A percentile compares a stretch with the other conserved stretches of the same genome.
These are phyloP conservation scores for Lethenteron reissneri DNA, from an alignment of 2,113 vertebrate species.

Conservation along the genomic window DNA sequence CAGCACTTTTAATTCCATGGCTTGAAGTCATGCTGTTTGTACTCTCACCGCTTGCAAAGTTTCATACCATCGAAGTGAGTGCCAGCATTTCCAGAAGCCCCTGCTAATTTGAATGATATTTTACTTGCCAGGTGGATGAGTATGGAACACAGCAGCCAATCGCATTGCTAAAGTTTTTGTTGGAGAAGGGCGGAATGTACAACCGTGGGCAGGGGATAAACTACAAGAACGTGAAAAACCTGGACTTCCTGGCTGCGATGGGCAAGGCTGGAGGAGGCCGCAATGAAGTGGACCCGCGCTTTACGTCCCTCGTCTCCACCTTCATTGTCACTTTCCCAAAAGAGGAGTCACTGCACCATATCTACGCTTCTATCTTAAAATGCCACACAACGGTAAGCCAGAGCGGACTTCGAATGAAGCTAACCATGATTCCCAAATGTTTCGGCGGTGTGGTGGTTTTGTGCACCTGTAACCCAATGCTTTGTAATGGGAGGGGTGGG, in stretches of 20 bases:
- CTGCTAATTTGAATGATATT: neutral
- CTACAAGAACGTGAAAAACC: constrained; percentile 58
- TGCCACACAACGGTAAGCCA: constrained; percentile 50
- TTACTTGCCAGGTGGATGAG: constrained; percentile 41
- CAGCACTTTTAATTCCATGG: neutral
- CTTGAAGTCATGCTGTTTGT: neutral
- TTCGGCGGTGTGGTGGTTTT: too few relatives aligned
- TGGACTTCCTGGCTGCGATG: constrained; percentile 77
- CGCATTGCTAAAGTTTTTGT: constrained; percentile 59
- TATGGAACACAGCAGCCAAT: constrained; percentile 92
- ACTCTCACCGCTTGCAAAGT: neutral
- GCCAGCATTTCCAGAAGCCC: neutral
- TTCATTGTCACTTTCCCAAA: constrained; percentile 64
- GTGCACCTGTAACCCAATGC: too few relatives aligned
- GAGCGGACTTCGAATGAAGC: too few relatives aligned
- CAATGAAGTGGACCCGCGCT: constrained; percentile 73
- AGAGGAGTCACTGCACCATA: constrained; percentile 45
- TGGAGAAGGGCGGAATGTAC: constrained; percentile 62
- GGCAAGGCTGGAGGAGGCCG: constrained; percentile 77
- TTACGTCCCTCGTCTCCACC: constrained; percentile 63
- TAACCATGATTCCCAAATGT: too few relatives aligned
- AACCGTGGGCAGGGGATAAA: constrained; percentile 68
- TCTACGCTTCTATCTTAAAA: constrained; percentile 64
- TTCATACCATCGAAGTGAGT: neutral
- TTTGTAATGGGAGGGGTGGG: too few relatives aligned